phyloP scores from a whole-genome alignment of 2,113 vertebrate genomes.

The Entomyzon cyanotis region DNA sequence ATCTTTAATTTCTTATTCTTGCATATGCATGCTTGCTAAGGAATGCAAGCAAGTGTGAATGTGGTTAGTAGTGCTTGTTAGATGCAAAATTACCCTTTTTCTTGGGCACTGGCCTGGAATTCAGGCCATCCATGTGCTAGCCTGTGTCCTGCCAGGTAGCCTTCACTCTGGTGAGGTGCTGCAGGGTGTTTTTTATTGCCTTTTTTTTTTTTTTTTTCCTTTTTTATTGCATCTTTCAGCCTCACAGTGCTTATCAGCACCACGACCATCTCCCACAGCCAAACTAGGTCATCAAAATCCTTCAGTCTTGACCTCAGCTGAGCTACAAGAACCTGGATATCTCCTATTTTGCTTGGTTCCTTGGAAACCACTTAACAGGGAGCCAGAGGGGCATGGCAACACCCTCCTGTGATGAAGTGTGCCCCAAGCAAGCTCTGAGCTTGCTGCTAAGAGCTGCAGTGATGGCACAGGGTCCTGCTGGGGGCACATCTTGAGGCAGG shows the following conservation, averaged over 20 bases:
- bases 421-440: background rate
- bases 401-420: fast-evolving
- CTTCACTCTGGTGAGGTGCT: background rate
- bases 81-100: background rate
- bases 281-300: background rate
- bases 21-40: background rate
- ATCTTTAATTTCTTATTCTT: background rate
- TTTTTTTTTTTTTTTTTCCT: fast-evolving
- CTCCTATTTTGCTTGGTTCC: background rate
- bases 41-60: background rate
- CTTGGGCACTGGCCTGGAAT: background rate
- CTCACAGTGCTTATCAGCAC: background rate
- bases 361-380: background rate
- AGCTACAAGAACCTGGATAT: background rate
- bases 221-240: background rate
- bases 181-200: fast-evolving
- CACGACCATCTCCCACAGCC: fast-evolving
- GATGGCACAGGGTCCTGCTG: fast-evolving
- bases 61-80: background rate
- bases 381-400: background rate
- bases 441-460: background rate
- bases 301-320: background rate
- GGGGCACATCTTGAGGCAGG: background rate
- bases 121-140: background rate
- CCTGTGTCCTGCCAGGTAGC: background rate